These are phyloP conservation scores for Atrina japonica DNA, from an alignment of 2,888 invertebrate species.

Conservation along the genomic window DNA sequence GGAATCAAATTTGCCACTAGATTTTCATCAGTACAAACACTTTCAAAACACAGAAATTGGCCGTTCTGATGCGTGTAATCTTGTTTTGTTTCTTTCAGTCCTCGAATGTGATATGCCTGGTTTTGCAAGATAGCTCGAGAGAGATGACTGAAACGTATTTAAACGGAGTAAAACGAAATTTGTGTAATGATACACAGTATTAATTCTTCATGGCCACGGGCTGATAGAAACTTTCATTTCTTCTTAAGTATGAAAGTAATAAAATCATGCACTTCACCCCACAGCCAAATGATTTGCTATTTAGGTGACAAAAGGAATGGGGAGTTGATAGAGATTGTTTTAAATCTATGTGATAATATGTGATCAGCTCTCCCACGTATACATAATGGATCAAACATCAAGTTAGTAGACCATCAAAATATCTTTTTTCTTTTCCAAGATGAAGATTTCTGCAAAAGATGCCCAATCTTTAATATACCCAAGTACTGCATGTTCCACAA, in stretches of 20 bases:
- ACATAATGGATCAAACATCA: too few species aligned
- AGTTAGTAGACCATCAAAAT: too few species aligned
- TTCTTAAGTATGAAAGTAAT: slow-evolving; percentile 34
- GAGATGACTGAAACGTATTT: slow-evolving; percentile 20
- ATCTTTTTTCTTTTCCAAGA: too few species aligned
- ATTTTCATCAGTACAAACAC: slow-evolving; percentile 41
- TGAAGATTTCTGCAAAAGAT: too few species aligned
- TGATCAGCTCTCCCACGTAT: too few species aligned
- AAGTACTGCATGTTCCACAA: too few species aligned
- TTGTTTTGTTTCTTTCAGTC: slow-evolving; percentile 23
- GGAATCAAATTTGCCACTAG: slow-evolving; percentile 39
- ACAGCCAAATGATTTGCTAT: slow-evolving; percentile 22
- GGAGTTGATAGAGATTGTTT: not conserved
- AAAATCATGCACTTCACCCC: slow-evolving; percentile 38
- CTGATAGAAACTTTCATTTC: slow-evolving; percentile 11
- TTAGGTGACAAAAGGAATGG: not conserved
- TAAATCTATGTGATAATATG: too few species aligned
- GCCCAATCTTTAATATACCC: too few species aligned
- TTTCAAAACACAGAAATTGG: slow-evolving; percentile 33
- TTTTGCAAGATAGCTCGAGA: slow-evolving; percentile 18
- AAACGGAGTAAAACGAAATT: slow-evolving; percentile 23
- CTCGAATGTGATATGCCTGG: slow-evolving; percentile 33
- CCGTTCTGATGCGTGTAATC: slow-evolving; percentile 29
- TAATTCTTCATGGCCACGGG: not conserved
- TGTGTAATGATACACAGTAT: slow-evolving; percentile 31